phyloP scores from a whole-genome alignment of 1,140 invertebrate species.

The Penaeus indicus region DNA sequence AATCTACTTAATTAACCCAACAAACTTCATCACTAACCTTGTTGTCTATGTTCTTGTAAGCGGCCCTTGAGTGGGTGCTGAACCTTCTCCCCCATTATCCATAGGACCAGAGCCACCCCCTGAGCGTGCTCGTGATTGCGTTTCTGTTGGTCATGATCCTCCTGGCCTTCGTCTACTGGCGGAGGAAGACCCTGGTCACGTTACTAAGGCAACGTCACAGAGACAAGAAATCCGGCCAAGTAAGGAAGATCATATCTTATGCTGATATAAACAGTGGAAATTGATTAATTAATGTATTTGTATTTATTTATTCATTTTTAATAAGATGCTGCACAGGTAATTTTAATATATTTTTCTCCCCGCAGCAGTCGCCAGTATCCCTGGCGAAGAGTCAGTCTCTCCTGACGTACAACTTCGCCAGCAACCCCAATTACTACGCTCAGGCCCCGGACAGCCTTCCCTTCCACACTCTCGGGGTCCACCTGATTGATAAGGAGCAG shows the following conservation, averaged over 20 bases:
- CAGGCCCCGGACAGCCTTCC: constrained; percentile 34
- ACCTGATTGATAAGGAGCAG: constrained; percentile 51
- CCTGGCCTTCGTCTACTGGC: constrained; percentile 40
- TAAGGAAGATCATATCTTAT: constrained; percentile 1
- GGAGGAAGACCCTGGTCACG: constrained; percentile 38
- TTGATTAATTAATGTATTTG: background rate
- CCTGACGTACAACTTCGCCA: constrained; percentile 49
- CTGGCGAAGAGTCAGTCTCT: constrained; percentile 36
- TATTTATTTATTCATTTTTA: background rate
- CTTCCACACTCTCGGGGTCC: constrained; percentile 43
- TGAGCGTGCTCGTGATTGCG: constrained; percentile 20
- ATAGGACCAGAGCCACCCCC: background rate
- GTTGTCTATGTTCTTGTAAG: no score
- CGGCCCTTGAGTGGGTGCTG: no score
- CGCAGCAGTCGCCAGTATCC: constrained; percentile 19
- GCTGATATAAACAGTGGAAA: background rate
- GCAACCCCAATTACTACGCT: constrained; percentile 60
- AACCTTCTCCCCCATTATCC: no score
- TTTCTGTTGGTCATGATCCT: constrained; percentile 12
- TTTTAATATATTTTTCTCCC: background rate
- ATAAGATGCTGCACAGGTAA: no score
- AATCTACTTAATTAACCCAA: no score
- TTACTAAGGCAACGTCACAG: constrained; percentile 12
- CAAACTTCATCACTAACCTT: no score
- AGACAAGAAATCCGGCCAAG: constrained; percentile 46